Percentiles rank a stretch among this genome's conserved stretches.
phyloP scores from a whole-genome alignment of 2,888 invertebrate genomes.

The Drosophila vallismaia region DNA sequence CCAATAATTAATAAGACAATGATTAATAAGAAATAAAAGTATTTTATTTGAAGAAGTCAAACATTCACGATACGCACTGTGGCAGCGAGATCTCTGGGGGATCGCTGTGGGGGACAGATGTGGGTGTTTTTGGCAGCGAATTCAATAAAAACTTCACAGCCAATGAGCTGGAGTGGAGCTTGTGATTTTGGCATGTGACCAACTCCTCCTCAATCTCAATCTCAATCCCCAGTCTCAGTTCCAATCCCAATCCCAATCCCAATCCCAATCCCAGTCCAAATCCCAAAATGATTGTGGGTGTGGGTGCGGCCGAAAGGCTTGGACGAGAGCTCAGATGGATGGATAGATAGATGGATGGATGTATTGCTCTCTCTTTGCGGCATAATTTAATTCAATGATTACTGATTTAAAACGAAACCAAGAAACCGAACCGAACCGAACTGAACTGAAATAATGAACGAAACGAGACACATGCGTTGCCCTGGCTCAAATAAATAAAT shows the following conservation, averaged over 20 bases:
- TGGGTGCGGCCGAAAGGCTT: conserved; percentile 72
- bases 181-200: conserved; percentile 67
- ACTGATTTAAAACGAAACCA: conserved; percentile 72
- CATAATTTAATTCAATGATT: conserved; percentile 81
- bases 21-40: background rate
- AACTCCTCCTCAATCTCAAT: conserved; percentile 28
- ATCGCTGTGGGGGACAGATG: conserved; percentile 30
- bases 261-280: background rate
- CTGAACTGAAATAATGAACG: conserved; percentile 20
- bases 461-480: conserved; percentile 57
- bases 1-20: background rate
- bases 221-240: background rate
- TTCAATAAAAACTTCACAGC: conserved; percentile 76
- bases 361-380: conserved; percentile 43
- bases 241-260: background rate
- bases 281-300: conserved; percentile 58
- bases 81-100: conserved; percentile 6
- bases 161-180: conserved; percentile 54
- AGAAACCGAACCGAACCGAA: conserved; percentile 41
- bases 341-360: conserved; percentile 29
- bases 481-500: conserved; percentile 75
- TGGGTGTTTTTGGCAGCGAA: conserved; percentile 65
- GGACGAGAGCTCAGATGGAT: conserved; percentile 30
- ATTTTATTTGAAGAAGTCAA: background rate
- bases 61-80: conserved; percentile 7